Evolutionary conservation across 2,797 vertebrate species (phyloP).

Genomic region (Apogon talboti): DNA sequence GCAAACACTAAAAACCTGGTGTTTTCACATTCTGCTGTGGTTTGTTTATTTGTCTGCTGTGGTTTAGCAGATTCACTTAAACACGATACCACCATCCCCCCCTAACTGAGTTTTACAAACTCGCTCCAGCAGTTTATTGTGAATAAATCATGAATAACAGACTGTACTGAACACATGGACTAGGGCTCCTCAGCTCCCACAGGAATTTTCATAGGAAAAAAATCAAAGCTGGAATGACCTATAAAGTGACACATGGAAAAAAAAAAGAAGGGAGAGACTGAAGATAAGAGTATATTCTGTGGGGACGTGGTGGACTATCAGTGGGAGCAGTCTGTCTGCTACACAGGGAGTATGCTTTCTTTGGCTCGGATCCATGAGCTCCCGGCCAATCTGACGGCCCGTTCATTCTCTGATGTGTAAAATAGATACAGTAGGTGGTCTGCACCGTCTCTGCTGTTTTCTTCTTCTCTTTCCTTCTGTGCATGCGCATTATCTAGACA

Average conservation of each 20-base stretch:
- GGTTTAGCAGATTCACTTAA: too few relatives aligned
- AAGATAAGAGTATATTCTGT: constrained; percentile 41
- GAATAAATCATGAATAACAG: constrained; percentile 33
- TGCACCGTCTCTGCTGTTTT: constrained; percentile 37
- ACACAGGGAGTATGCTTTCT: constrained; percentile 54
- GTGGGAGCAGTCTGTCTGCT: constrained; percentile 40
- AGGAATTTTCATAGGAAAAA: constrained; percentile 43
- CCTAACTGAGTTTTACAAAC: constrained; percentile 6
- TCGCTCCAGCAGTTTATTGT: constrained; percentile 37
- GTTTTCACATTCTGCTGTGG: not conserved
- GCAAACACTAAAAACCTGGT: too few relatives aligned
- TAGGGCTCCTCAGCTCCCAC: constrained; percentile 13
- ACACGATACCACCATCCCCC: too few relatives aligned
- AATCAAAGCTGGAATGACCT: constrained; percentile 30
- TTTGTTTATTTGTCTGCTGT: not conserved
- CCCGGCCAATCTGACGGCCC: constrained; percentile 39
- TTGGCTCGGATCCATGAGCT: constrained; percentile 66
- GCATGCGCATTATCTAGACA: not conserved
- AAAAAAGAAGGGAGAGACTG: constrained; percentile 9
- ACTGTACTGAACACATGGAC: constrained; percentile 21
- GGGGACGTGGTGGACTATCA: constrained; percentile 43
- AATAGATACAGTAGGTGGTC: constrained; percentile 61
- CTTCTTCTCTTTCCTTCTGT: constrained; percentile 42
- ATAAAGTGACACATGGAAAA: constrained; percentile 30
- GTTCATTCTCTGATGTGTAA: constrained; percentile 63